Percentiles rank a stretch among this genome's conserved stretches.
Conservation (phyloP, 2,797 vertebrate genomes). For the Hyperoplus immaculatus region DNA sequence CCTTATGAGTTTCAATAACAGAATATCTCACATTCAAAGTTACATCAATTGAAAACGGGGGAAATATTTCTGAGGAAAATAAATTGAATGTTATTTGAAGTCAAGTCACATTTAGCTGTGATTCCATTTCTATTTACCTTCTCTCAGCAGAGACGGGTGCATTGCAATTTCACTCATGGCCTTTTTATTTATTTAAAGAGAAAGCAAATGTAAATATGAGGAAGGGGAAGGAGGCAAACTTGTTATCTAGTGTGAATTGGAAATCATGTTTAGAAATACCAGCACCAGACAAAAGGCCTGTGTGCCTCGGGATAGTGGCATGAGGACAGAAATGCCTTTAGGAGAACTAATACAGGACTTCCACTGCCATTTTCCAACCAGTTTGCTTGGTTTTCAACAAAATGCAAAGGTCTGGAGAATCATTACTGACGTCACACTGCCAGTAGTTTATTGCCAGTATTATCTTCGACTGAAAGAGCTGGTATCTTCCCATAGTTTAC, state of each 20-base stretch:
- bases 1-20: not conserved
- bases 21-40: not conserved
- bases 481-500: constrained; percentile 26
- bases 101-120: not conserved
- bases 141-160: not conserved
- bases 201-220: constrained; percentile 19
- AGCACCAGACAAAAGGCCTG: constrained; percentile 32
- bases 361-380: constrained; percentile 40
- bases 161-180: not conserved
- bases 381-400: constrained; percentile 17
- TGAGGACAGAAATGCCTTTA: constrained; percentile 51
- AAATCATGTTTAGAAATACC: not conserved
- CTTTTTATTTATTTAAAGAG: constrained; percentile 1
- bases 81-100: not conserved
- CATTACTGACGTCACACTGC: constrained; percentile 27
- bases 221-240: not conserved
- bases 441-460: constrained; percentile 20
- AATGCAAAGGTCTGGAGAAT: not conserved
- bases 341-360: constrained; percentile 37
- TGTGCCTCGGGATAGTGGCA: constrained; percentile 42
- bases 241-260: not conserved
- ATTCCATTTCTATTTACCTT: not conserved
- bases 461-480: constrained; percentile 22
- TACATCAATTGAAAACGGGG: not conserved
- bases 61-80: not conserved